Percentiles rank a stretch among this genome's conserved stretches.
Conservation (phyloP, 2,888 invertebrate genomes). For the Rhagonycha lutea region DNA sequence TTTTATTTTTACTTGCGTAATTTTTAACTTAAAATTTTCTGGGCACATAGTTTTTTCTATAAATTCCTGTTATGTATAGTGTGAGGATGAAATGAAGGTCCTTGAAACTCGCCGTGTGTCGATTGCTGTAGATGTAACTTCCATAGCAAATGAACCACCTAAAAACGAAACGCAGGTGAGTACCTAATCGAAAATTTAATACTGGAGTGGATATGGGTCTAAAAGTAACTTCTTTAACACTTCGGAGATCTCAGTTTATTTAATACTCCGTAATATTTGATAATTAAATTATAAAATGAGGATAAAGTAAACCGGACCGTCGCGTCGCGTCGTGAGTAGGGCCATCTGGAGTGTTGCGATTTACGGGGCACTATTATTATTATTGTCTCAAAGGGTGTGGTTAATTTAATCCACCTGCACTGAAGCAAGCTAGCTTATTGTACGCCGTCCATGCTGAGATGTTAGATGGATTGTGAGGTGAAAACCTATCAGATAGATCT, state of each 20-base stretch:
- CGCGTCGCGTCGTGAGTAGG: too few species aligned
- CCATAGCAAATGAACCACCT: neutral
- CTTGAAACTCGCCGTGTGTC: neutral
- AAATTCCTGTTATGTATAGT: neutral
- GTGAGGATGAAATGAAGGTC: neutral
- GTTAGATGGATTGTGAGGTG: too few species aligned
- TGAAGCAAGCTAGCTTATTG: too few species aligned
- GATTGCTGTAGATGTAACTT: neutral
- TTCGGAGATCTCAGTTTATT: neutral
- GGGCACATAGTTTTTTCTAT: neutral
- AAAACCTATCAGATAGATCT: too few species aligned
- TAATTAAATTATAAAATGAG: too few species aligned
- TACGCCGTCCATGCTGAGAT: too few species aligned
- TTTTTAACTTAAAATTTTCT: neutral
- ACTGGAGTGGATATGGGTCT: neutral
- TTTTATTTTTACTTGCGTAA: neutral
- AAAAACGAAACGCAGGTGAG: neutral
- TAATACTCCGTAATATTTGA: too few species aligned
- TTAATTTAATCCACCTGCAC: too few species aligned
- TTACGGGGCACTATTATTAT: too few species aligned
- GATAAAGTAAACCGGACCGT: too few species aligned
- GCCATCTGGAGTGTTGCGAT: too few species aligned
- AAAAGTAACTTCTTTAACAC: neutral
- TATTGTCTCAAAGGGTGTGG: too few species aligned
- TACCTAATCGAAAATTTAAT: neutral